Percentiles rank a stretch among this genome's conserved stretches.
Evolutionary conservation across 2,113 vertebrate genomes (phyloP).

Genomic region (Eublepharis macularius): DNA sequence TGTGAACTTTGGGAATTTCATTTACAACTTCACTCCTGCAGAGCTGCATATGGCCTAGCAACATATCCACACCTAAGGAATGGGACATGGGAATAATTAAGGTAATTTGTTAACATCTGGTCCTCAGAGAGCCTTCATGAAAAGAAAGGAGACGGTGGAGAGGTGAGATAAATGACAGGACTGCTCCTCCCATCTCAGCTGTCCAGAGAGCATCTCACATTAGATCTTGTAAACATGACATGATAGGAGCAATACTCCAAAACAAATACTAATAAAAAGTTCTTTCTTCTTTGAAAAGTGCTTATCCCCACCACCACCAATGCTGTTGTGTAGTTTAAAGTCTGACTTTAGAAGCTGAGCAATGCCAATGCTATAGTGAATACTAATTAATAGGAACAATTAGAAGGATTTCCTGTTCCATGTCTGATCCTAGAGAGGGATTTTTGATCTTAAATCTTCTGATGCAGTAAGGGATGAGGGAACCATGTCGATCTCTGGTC

Average conservation of each 20-base stretch:
- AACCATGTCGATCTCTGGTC: background rate
- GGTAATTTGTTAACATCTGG: slow-evolving; percentile 32
- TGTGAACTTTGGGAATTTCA: slow-evolving; percentile 38
- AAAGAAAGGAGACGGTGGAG: background rate
- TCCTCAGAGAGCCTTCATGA: slow-evolving; percentile 2
- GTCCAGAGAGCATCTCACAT: slow-evolving; percentile 52
- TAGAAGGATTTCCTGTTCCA: background rate
- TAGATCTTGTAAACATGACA: slow-evolving; percentile 45
- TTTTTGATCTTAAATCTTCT: background rate
- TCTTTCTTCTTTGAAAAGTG: background rate
- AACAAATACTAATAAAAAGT: slow-evolving; percentile 39
- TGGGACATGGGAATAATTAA: slow-evolving; percentile 35
- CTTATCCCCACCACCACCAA: too few relatives aligned
- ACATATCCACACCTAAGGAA: background rate
- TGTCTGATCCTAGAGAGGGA: background rate
- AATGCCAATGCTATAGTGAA: too few relatives aligned
- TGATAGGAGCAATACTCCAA: slow-evolving; percentile 35
- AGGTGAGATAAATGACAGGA: slow-evolving; percentile 35
- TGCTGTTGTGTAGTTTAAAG: background rate
- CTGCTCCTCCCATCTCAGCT: slow-evolving; percentile 37
- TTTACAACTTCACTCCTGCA: slow-evolving; percentile 12
- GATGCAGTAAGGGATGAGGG: too few relatives aligned
- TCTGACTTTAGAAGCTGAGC: background rate
- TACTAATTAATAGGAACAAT: too few relatives aligned
- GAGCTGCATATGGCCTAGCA: slow-evolving; percentile 4